Percentiles rank a stretch among this genome's conserved stretches.
These are phyloP conservation scores for Meloidogyne floridensis DNA, from an alignment of 1,140 invertebrate species.

Conservation along the genomic window DNA sequence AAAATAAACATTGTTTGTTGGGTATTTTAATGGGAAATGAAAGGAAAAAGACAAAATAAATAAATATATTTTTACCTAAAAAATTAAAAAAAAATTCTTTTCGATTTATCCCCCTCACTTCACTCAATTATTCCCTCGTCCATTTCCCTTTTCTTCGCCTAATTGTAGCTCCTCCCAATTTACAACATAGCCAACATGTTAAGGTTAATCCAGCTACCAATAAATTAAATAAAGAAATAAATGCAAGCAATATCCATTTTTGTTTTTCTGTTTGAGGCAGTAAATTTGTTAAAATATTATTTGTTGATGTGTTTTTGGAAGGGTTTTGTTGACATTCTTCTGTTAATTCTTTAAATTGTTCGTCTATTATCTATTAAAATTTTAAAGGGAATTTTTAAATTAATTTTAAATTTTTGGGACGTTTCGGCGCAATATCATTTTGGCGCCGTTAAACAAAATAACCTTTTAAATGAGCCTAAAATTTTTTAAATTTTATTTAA, in stretches of 20 bases:
- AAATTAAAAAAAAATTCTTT: background rate
- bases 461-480: no score
- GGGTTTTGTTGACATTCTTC: slow-evolving; percentile 37
- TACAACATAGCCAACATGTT: slow-evolving; percentile 24
- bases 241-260: background rate
- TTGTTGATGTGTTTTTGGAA: background rate
- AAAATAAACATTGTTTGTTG: no score
- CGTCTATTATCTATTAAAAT: slow-evolving; percentile 42
- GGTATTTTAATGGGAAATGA: no score
- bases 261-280: background rate
- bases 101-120: no score
- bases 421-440: no score
- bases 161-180: slow-evolving; percentile 2
- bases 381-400: background rate
- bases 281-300: slow-evolving; percentile 7
- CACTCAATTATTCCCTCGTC: background rate
- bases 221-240: slow-evolving; percentile 31
- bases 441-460: no score
- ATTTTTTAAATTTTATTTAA: no score
- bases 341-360: slow-evolving; percentile 49
- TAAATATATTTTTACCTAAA: no score
- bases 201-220: slow-evolving; percentile 15
- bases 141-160: slow-evolving; percentile 21
- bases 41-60: no score
- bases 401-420: background rate